Percentiles rank a stretch among this genome's conserved stretches.
phyloP scores from a whole-genome alignment of 2,113 vertebrate genomes.

The Gymnarchus niloticus region DNA sequence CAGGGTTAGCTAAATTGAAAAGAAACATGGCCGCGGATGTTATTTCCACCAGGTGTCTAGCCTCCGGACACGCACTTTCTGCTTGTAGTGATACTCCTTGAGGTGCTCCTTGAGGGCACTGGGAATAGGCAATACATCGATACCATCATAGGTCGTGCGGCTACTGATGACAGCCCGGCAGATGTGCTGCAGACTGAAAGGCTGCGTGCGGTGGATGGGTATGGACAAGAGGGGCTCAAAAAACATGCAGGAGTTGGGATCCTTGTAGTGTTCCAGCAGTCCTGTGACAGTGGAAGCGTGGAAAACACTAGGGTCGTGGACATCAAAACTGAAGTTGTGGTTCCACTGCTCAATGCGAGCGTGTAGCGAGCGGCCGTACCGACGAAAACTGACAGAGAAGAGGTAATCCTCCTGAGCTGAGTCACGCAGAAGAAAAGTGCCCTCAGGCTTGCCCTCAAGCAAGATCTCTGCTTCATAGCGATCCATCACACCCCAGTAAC shows the following conservation, averaged over 20 bases:
- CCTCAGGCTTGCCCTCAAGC: constrained; percentile 70
- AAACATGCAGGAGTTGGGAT: constrained; percentile 79
- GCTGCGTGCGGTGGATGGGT: constrained; percentile 65
- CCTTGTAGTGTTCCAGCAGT: constrained; percentile 74
- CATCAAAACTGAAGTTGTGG: constrained; percentile 78
- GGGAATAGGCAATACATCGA: constrained; percentile 68
- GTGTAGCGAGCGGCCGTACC: constrained; percentile 72
- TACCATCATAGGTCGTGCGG: constrained; percentile 69
- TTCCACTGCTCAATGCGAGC: constrained; percentile 79
- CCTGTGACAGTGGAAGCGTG: constrained; percentile 68
- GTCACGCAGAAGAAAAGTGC: constrained; percentile 73
- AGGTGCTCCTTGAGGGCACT: constrained; percentile 71
- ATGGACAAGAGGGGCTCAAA: constrained; percentile 73
- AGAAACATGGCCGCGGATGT: neutral
- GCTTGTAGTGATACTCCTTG: constrained; percentile 79
- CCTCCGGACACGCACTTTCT: constrained; percentile 65
- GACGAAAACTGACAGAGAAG: constrained; percentile 77
- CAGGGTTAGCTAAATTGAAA: neutral
- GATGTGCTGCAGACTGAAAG: constrained; percentile 70
- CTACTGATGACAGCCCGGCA: constrained; percentile 68
- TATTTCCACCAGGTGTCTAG: constrained; percentile 70
- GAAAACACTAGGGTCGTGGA: constrained; percentile 75
- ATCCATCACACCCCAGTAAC: constrained; percentile 79
- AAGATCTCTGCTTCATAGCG: constrained; percentile 71
- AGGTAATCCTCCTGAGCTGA: constrained; percentile 79